Conservation (phyloP, 1,140 invertebrate species). For the Zelostemma sp. region DNA sequence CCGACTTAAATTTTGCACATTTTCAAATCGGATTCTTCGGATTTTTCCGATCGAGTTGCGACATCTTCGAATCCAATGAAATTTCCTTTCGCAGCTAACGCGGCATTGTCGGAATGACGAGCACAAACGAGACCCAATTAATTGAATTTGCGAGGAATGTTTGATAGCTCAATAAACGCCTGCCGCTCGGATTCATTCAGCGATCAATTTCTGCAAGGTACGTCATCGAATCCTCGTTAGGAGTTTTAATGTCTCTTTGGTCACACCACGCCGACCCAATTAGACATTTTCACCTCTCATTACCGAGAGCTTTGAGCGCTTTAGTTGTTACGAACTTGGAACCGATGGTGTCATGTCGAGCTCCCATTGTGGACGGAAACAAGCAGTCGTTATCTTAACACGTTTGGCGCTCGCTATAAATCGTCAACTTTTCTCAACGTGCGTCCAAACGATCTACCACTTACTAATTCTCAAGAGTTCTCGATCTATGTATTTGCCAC, state of each 20-base stretch:
- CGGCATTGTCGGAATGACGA: no score
- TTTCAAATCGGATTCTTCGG: no score
- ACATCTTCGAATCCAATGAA: no score
- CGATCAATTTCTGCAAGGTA: background rate
- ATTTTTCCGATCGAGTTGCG: no score
- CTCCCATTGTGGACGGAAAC: slow-evolving; percentile 15
- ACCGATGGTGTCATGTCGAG: slow-evolving; percentile 29
- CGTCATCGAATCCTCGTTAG: slow-evolving; percentile 11
- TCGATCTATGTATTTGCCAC: background rate
- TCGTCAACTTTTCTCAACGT: background rate
- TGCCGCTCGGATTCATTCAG: background rate
- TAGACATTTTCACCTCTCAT: slow-evolving; percentile 32
- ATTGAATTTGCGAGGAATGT: slow-evolving; percentile 19
- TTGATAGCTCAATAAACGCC: slow-evolving; percentile 3
- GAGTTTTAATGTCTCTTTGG: slow-evolving; percentile 16
- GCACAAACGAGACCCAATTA: slow-evolving; percentile 42
- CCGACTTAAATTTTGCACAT: no score
- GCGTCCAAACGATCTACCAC: background rate
- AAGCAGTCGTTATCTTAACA: slow-evolving; percentile 28
- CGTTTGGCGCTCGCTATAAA: slow-evolving; percentile 8
- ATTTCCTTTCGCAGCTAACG: no score
- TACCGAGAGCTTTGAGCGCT: slow-evolving; percentile 9
- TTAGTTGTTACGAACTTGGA: slow-evolving; percentile 26
- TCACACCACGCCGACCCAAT: slow-evolving; percentile 19
- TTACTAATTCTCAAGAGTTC: slow-evolving; percentile 2